Evolutionary conservation across 2,797 vertebrate species (phyloP), one percentile per base, ranked within the genome.

Genomic region (Gymnoscopelus braueri): DNA sequence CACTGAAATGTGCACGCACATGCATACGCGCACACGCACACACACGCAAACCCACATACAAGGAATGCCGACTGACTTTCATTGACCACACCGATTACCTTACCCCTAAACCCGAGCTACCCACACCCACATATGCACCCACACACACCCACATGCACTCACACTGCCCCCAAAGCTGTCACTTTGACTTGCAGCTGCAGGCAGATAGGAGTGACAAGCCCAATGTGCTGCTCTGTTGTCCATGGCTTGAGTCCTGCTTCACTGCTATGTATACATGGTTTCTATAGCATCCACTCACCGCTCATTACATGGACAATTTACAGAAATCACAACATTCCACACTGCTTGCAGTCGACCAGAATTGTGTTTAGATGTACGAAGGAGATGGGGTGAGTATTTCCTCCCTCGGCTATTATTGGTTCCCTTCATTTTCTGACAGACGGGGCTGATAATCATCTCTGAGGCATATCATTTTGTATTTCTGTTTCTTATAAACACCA

Each of bases 291-390:
- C 57, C 66, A 49, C 80, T 85, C 74, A 61, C 56, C 23, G 35
- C 80, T 87, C 72, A 84, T 87, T 85, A 79, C 83, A 83, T 14
- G 81, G 75, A 79, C 59, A 78, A 84, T 80, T 59, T 49, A 80
- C 67, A 77, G 63, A 75, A 87, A 84, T 79, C 49, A 79, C 65
- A 90, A 61, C 63, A 59, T 52, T 63, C 32, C 39, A 63, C 74
- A 77, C 71, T 73, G 65, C 67, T 69, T 70, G 60, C 79, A 78
- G 74, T 80, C 81, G 55, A 77, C 65, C 73, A 77, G 55, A 80
- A 71, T 72, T 52, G 44, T 72, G 61, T 82, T 86, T 74, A 68
- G 53, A 66, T 57, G 44, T 71, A 81, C 70, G 64, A 72, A 62
- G 49, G 58, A 68, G 63, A 83, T 61, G 58, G 80, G 84, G 75